Evolutionary conservation across 35 echinoderm and acorn worm genomes (phyloP), one percentile per base, ranked within the genome.

Genomic region (Heliocidaris erythrogramma): DNA sequence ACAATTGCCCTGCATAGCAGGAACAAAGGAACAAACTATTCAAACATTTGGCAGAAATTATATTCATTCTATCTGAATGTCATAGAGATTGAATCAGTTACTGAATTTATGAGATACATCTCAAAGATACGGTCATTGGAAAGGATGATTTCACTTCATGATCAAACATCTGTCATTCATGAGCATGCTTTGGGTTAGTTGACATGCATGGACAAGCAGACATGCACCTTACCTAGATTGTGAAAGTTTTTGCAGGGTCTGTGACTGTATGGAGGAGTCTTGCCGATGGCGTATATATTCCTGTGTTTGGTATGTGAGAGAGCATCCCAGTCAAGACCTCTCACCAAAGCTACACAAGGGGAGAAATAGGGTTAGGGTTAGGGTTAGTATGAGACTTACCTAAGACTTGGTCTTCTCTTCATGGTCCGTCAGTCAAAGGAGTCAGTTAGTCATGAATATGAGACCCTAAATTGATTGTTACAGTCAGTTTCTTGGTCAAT

Each of bases 261-360:
- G 88, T 94, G 85, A 86, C 95, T 96, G 88, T 94, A 99, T 30
- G 97, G 98, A 21, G 92, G 69, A 13, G 97, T 96, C 89, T 97
- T 97, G 88, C 97, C 96, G 59, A 99, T 96, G 30, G 95, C 98
- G 85, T 99, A 97, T 49, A 99, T 93, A 90, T 97, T 97, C 93
- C 97, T 99, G 31, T 99, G 97, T 89, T 99, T 99, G 59, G 95
- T 96, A 89, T 99, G 98, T 5, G 95, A 96, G 21, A 99, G 97
- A 17, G 98, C 93, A 89, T 99, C 98, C 85, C 97, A 97, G 92
- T 96, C 93, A n/a, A 97, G 85, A 27, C 96, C 98, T 53, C 88
- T 95, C 18, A 99, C 96, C 88, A 78, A 78, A 78, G 65, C 65
- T 78, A 78, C 21, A 78, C 65, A 78, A 4, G 65, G 18, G 65